These are phyloP conservation scores for Solea senegalensis DNA, from an alignment of 2,113 vertebrate genomes.

Conservation along the genomic window DNA sequence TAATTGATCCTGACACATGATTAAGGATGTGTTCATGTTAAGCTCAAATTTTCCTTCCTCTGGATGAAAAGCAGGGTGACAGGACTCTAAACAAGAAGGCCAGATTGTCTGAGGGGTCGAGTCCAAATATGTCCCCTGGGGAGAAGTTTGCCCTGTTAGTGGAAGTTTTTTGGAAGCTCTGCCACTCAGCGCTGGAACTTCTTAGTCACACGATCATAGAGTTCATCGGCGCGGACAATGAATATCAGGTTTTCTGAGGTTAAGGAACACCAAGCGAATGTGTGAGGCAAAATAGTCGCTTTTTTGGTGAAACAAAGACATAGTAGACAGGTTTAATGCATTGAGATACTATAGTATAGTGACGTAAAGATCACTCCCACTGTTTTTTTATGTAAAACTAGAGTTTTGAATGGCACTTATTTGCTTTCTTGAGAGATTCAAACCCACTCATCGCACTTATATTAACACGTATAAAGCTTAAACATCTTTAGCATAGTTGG, in stretches of 20 bases:
- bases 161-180: slow-evolving; percentile 37
- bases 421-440: not conserved
- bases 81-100: slow-evolving; percentile 77
- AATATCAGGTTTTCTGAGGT: not conserved
- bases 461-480: too few species aligned
- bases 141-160: slow-evolving; percentile 46
- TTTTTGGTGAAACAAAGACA: not conserved
- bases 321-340: not conserved
- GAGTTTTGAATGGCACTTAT: not conserved
- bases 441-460: too few species aligned
- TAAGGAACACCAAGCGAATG: not conserved
- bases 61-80: slow-evolving; percentile 79
- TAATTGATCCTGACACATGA: slow-evolving; percentile 82
- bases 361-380: too few species aligned
- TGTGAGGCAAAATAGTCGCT: not conserved
- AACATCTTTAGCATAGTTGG: too few species aligned
- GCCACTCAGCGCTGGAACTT: slow-evolving; percentile 47
- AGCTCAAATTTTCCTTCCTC: slow-evolving; percentile 72
- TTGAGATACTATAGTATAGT: not conserved
- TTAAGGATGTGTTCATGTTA: slow-evolving; percentile 83
- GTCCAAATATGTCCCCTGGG: slow-evolving; percentile 39
- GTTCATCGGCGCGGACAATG: not conserved
- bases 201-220: slow-evolving; percentile 22
- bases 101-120: slow-evolving; percentile 49
- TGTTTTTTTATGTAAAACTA: too few species aligned